Conservation (phyloP, 2,888 invertebrate genomes). For the Epinotia bilunana region DNA sequence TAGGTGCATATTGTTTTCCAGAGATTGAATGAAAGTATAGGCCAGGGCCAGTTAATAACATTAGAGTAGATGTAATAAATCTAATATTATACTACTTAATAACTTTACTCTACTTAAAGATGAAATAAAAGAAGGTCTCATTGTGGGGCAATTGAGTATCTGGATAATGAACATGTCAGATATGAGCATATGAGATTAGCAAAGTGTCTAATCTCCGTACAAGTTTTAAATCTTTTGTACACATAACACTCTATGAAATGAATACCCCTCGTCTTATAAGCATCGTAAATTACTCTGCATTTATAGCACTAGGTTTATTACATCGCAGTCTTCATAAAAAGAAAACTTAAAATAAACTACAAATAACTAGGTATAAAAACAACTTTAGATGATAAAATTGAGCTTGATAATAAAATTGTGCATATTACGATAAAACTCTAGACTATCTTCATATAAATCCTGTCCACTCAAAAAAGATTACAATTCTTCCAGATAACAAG, state of each 20-base stretch:
- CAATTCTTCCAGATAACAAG: constrained; percentile 23
- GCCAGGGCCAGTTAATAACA: no score
- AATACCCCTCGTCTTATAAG: constrained; percentile 7
- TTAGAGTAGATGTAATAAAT: neutral
- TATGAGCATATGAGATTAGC: neutral
- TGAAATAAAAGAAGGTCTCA: neutral
- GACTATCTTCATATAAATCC: constrained; percentile 5
- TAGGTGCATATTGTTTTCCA: neutral
- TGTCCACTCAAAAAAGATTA: constrained; percentile 11
- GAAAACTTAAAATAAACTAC: constrained; percentile 12
- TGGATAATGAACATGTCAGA: neutral
- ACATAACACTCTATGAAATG: constrained; percentile 4
- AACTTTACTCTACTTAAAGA: neutral
- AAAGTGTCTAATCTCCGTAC: neutral
- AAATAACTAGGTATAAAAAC: constrained; percentile 11
- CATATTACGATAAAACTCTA: constrained; percentile 8
- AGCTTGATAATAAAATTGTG: constrained; percentile 18
- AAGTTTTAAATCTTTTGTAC: neutral
- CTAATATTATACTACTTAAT: neutral
- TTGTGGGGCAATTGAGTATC: neutral
- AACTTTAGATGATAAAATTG: constrained; percentile 15
- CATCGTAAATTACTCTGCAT: constrained; percentile 15
- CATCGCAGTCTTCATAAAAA: constrained; percentile 25
- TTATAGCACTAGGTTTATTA: constrained; percentile 18
- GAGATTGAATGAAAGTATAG: neutral